These are phyloP conservation scores for Nomada fabriciana DNA, from an alignment of 2,888 invertebrate genomes.

Conservation along the genomic window DNA sequence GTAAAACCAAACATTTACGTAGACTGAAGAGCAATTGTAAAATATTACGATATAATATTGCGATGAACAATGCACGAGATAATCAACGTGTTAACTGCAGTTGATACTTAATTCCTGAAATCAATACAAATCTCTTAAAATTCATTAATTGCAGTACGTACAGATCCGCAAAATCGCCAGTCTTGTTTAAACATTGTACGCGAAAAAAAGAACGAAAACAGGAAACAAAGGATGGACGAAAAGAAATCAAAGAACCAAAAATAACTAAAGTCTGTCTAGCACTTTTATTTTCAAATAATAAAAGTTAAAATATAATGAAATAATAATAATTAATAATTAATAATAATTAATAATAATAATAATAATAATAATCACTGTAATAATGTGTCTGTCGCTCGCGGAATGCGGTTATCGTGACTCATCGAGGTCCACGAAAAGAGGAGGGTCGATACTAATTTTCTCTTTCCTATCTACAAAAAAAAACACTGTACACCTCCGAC, in stretches of 20 bases:
- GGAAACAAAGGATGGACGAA: conserved; percentile 36
- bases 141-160: not conserved
- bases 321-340: conserved; percentile 77
- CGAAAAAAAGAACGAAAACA: not conserved
- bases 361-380: conserved; percentile 73
- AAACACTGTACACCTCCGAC: conserved; percentile 33
- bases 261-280: conserved; percentile 80
- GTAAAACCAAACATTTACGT: not conserved
- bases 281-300: conserved; percentile 83
- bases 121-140: not conserved
- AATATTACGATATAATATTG: not conserved
- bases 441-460: conserved; percentile 26
- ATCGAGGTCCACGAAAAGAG: conserved; percentile 48
- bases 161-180: too few species aligned
- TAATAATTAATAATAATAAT: conserved; percentile 70
- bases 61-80: not conserved
- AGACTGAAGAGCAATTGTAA: not conserved
- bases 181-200: not conserved
- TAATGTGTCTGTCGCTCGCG: conserved; percentile 59
- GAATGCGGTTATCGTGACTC: conserved; percentile 44
- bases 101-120: not conserved
- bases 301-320: conserved; percentile 83
- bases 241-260: conserved; percentile 67
- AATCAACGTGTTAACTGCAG: not conserved
- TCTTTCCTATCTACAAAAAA: conserved; percentile 56